Conservation (phyloP, 1,140 invertebrate species). For the Drepana arcuata region DNA sequence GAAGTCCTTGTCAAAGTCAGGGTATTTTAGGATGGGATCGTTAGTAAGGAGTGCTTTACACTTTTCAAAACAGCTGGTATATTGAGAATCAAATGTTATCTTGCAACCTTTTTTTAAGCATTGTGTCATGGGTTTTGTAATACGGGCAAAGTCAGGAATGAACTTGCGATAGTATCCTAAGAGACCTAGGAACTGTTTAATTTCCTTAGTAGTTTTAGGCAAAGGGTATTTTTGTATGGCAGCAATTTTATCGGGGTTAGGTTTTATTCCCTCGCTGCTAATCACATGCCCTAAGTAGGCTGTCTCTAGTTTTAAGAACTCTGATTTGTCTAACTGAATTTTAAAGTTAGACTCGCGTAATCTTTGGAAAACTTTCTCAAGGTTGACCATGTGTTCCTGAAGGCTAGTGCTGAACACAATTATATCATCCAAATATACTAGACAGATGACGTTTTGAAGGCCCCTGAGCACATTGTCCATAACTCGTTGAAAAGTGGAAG, state of each 20-base stretch:
- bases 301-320: not conserved
- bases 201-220: not conserved
- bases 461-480: too few relatives aligned
- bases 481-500: too few relatives aligned
- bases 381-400: too few relatives aligned
- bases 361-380: too few relatives aligned
- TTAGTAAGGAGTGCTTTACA: too few relatives aligned
- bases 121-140: not conserved
- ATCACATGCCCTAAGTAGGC: not conserved
- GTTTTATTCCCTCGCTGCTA: not conserved
- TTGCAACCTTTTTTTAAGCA: not conserved
- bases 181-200: conserved; percentile 1
- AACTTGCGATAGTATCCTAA: conserved; percentile 2
- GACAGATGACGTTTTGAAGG: too few relatives aligned
- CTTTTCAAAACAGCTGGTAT: too few relatives aligned
- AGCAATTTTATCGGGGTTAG: not conserved
- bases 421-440: too few relatives aligned
- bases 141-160: not conserved
- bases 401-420: too few relatives aligned
- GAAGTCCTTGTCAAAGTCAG: too few relatives aligned
- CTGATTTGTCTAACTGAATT: not conserved
- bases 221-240: not conserved
- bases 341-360: too few relatives aligned
- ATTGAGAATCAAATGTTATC: not conserved
- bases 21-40: too few relatives aligned